Conservation (phyloP, 2,113 vertebrate genomes). For the Melanerpes formicivorus region DNA sequence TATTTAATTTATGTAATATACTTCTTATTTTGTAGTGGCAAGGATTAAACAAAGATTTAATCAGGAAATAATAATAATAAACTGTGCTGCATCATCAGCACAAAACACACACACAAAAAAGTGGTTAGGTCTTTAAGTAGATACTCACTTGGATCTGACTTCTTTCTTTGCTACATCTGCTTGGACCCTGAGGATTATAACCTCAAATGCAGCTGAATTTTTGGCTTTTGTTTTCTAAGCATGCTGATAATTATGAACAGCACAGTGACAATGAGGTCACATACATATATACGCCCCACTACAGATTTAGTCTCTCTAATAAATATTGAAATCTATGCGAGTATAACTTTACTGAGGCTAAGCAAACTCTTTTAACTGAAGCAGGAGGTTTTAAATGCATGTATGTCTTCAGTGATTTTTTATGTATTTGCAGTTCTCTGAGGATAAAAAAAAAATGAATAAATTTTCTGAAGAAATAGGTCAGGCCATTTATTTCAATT, state of each 20-base stretch:
- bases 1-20: neutral
- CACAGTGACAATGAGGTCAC: slow-evolving; percentile 9
- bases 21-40: neutral
- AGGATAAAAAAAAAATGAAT: slow-evolving; percentile 39
- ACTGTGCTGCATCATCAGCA: neutral
- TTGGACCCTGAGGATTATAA: slow-evolving; percentile 31
- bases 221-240: slow-evolving; percentile 7
- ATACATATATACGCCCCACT: neutral
- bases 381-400: neutral
- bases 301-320: slow-evolving; percentile 7
- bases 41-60: slow-evolving; percentile 21
- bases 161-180: slow-evolving; percentile 24
- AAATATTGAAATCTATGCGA: slow-evolving; percentile 9
- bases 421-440: slow-evolving; percentile 45
- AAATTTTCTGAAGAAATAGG: slow-evolving; percentile 52
- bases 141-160: neutral
- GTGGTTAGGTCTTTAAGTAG: neutral
- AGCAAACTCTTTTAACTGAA: slow-evolving; percentile 17
- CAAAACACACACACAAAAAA: neutral
- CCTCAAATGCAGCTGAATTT: slow-evolving; percentile 14
- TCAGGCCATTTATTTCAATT: slow-evolving; percentile 74
- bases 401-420: slow-evolving; percentile 16
- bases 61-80: neutral
- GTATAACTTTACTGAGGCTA: neutral
- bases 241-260: neutral